Percentiles rank a stretch among this genome's conserved stretches.
These are phyloP conservation scores for Sesia apiformis DNA, from an alignment of 2,888 invertebrate species.

Conservation along the genomic window DNA sequence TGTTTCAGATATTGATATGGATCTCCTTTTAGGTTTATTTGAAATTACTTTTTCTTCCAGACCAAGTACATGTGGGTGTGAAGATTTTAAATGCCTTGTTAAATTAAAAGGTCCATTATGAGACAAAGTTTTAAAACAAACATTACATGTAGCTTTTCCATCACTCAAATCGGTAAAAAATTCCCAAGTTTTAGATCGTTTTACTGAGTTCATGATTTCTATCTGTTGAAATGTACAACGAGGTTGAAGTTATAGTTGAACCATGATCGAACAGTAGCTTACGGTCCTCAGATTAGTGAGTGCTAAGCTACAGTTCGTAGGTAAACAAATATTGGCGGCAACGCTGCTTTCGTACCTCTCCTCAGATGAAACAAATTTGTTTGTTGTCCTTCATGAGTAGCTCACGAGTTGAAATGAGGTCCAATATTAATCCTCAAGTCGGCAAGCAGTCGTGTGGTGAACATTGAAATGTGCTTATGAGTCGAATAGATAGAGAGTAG, in stretches of 20 bases:
- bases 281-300: no score
- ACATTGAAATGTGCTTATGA: no score
- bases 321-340: no score
- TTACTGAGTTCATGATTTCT: neutral
- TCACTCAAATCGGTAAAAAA: neutral
- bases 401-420: neutral
- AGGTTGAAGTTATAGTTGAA: no score
- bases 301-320: no score
- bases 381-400: neutral
- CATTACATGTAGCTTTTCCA: neutral
- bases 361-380: neutral
- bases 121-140: neutral
- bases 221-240: no score
- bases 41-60: neutral
- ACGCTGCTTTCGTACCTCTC: neutral
- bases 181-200: slow-evolving; percentile 1
- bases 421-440: neutral
- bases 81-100: neutral
- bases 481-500: no score
- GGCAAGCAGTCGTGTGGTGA: no score
- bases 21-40: neutral
- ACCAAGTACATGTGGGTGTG: neutral
- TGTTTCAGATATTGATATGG: neutral
- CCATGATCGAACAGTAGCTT: no score
- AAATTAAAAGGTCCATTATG: neutral